phyloP scores from a whole-genome alignment of 2,888 invertebrate genomes.

The Seira sanloemensis region DNA sequence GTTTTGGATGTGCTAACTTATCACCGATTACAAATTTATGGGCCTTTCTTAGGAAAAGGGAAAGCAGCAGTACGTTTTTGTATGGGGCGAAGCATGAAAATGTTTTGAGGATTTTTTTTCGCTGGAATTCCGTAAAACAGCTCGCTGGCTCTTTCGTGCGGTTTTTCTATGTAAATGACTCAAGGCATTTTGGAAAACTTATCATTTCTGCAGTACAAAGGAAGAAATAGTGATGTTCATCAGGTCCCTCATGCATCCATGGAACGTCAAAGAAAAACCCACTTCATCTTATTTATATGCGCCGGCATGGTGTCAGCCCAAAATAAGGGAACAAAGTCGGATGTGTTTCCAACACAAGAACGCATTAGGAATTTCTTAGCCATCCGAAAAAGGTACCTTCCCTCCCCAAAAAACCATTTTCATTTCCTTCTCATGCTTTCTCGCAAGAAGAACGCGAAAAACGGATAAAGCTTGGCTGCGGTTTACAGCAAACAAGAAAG shows the following conservation, averaged over 20 bases:
- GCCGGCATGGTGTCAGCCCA: not conserved
- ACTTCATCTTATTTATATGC: constrained; percentile 34
- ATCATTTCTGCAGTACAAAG: not conserved
- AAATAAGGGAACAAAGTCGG: constrained; percentile 13
- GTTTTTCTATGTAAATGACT: constrained; percentile 1
- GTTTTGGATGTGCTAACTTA: not conserved
- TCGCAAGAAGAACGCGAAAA: not conserved
- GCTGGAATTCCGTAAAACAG: not conserved
- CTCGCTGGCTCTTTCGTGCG: not conserved
- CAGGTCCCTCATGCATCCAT: not conserved
- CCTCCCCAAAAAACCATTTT: not conserved
- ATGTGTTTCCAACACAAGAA: constrained; percentile 17
- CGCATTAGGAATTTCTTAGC: not conserved
- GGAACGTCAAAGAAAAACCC: constrained; percentile 1
- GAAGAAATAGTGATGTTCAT: constrained; percentile 13
- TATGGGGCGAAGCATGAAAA: not conserved
- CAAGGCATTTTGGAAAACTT: not conserved
- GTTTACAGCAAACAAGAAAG: constrained; percentile 6
- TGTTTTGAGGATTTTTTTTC: not conserved
- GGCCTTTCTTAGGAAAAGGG: not conserved
- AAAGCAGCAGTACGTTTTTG: constrained; percentile 5
- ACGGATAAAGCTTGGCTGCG: not conserved
- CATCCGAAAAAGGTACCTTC: not conserved
- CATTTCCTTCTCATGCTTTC: constrained; percentile 1
- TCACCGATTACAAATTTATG: constrained; percentile 15